phyloP scores from a whole-genome alignment of 2,113 vertebrate species.

The Dicrurus megarhynchus region DNA sequence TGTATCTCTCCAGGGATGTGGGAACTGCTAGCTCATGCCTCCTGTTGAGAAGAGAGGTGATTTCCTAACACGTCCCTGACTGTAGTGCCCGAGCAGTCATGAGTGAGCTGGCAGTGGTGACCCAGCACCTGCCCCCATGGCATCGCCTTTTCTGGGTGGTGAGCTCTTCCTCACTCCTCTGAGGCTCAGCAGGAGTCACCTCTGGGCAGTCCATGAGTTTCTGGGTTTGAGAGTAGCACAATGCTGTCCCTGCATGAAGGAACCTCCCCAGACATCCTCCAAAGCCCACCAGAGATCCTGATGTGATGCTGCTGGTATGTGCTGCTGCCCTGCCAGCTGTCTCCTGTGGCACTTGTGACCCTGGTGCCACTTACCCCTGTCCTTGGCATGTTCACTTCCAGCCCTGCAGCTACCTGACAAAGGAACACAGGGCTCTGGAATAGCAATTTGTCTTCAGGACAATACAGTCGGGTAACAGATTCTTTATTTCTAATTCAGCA shows the following conservation, averaged over 20 bases:
- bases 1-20: neutral
- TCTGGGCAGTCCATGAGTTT: neutral
- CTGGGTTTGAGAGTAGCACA: neutral
- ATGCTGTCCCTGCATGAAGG: fast-evolving
- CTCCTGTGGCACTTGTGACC: neutral
- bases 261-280: neutral
- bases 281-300: too few species aligned
- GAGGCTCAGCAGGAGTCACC: neutral
- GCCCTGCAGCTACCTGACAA: neutral
- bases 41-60: neutral
- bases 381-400: neutral
- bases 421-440: neutral
- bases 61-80: neutral
- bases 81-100: neutral
- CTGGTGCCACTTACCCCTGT: neutral
- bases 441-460: neutral
- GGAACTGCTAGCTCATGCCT: neutral
- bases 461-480: too few species aligned
- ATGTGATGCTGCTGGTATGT: neutral
- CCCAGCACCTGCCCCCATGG: neutral
- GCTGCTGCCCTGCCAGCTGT: neutral
- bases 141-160: fast-evolving
- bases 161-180: neutral
- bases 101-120: neutral
- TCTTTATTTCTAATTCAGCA: neutral